Evolutionary conservation across 2,888 invertebrate species (phyloP).

Genomic region (Melolontha melolontha): DNA sequence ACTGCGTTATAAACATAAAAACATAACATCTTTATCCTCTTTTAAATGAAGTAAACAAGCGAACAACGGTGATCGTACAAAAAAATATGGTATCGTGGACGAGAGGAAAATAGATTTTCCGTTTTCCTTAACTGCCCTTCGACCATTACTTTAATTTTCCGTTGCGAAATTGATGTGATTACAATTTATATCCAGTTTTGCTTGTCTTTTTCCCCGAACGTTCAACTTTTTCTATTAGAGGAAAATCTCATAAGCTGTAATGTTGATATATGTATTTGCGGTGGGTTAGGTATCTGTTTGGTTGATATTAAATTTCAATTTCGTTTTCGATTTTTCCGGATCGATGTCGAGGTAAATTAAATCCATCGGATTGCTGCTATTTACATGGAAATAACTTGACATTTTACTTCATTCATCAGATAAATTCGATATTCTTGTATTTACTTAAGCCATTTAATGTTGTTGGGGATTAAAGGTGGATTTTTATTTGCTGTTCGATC

Average conservation of each 20-base stretch:
- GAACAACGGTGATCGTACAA: background rate
- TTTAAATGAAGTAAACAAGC: slow-evolving; percentile 5
- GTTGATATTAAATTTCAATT: slow-evolving; percentile 36
- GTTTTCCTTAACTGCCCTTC: slow-evolving; percentile 30
- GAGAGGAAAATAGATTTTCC: slow-evolving; percentile 23
- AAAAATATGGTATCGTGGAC: background rate
- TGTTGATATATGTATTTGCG: slow-evolving; percentile 37
- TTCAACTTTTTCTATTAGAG: slow-evolving; percentile 37
- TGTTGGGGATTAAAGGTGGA: too few relatives aligned
- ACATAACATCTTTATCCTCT: background rate
- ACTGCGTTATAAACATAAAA: background rate
- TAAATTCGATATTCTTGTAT: too few relatives aligned
- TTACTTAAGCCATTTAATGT: too few relatives aligned
- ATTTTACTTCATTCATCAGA: slow-evolving; percentile 11
- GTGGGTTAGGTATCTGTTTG: slow-evolving; percentile 22
- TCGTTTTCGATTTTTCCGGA: slow-evolving; percentile 36
- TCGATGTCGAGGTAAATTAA: slow-evolving; percentile 15
- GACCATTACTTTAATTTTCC: slow-evolving; percentile 36
- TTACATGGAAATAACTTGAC: background rate
- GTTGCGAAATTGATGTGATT: slow-evolving; percentile 32
- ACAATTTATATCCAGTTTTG: slow-evolving; percentile 35
- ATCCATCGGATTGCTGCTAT: slow-evolving; percentile 2
- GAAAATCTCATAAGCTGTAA: slow-evolving; percentile 37
- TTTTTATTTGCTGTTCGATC: too few relatives aligned
- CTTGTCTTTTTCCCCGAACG: slow-evolving; percentile 16